phyloP scores from a whole-genome alignment of 2,113 vertebrate genomes.

The Tachycineta bicolor region DNA sequence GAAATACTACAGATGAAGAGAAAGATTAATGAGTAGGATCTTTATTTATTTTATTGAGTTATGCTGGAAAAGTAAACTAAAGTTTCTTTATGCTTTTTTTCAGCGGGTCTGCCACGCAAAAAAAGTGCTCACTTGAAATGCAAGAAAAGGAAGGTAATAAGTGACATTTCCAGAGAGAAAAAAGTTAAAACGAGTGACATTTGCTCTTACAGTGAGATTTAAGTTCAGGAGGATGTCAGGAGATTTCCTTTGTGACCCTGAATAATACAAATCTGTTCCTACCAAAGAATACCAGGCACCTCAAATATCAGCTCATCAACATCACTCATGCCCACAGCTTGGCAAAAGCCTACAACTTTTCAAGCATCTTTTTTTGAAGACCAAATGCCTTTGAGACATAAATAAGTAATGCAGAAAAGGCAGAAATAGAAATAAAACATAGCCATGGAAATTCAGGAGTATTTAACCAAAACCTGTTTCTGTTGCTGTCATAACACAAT shows the following conservation, averaged over 20 bases:
- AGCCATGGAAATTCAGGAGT: not conserved
- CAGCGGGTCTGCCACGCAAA: not conserved
- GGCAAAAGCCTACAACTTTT: not conserved
- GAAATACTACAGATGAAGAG: not conserved
- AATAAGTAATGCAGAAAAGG: not conserved
- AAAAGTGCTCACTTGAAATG: not conserved
- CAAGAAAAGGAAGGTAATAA: not conserved
- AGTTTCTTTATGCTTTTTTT: not conserved
- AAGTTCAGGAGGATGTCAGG: not conserved
- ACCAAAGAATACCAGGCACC: not conserved
- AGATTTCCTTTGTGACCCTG: not conserved
- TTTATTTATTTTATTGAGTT: not conserved
- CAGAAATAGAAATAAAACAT: not conserved
- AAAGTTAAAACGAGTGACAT: not conserved
- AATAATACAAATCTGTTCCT: not conserved
- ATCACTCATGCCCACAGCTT: not conserved
- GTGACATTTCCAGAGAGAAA: not conserved
- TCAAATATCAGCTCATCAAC: not conserved
- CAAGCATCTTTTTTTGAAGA: not conserved
- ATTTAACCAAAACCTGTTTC: not conserved
- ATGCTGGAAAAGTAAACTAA: not conserved
- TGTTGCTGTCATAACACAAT: not conserved
- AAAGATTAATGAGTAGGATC: not conserved
- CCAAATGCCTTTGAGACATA: not conserved
- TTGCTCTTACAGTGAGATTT: not conserved